Percentiles rank a stretch among this genome's conserved stretches.
These are phyloP conservation scores for Enhydra lutris DNA, from an alignment of 2,113 vertebrate genomes.

Conservation along the genomic window DNA sequence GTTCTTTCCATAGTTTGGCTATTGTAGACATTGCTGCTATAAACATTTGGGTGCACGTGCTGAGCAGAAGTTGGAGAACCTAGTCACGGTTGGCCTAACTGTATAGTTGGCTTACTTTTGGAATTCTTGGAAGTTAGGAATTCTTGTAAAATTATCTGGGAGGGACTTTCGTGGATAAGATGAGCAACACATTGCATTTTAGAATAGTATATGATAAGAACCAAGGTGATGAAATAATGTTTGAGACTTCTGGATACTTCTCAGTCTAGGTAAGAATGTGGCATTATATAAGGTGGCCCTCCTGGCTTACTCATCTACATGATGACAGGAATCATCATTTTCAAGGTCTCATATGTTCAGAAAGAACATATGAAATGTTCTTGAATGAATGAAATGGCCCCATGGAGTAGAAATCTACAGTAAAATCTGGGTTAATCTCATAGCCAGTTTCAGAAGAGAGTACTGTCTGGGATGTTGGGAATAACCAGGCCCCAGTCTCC, in stretches of 20 bases:
- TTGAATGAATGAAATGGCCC: neutral
- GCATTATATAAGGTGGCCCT: neutral
- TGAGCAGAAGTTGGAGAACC: neutral
- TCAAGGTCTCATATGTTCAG: neutral
- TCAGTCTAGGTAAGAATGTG: neutral
- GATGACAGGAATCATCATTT: neutral
- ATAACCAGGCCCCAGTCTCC: neutral
- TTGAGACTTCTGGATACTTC: constrained; percentile 1
- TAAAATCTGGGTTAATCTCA: neutral
- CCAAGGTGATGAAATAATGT: constrained; percentile 19
- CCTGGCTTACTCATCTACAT: neutral
- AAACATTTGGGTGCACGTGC: too few relatives aligned
- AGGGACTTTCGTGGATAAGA: constrained; percentile 10
- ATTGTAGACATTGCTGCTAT: too few relatives aligned
- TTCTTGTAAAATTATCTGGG: constrained; percentile 26
- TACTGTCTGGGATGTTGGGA: neutral
- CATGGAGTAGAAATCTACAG: neutral
- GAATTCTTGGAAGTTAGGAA: neutral
- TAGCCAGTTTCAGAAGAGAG: neutral
- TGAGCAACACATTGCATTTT: neutral
- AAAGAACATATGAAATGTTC: too few relatives aligned
- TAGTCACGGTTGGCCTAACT: neutral
- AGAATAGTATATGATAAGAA: constrained; percentile 13
- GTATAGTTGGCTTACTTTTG: neutral
- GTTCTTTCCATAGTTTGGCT: too few relatives aligned